A percentile compares a stretch with the other conserved stretches of the same genome.
These are phyloP conservation scores for Monochamus saltuarius DNA, from an alignment of 1,140 invertebrate species.

Conservation along the genomic window DNA sequence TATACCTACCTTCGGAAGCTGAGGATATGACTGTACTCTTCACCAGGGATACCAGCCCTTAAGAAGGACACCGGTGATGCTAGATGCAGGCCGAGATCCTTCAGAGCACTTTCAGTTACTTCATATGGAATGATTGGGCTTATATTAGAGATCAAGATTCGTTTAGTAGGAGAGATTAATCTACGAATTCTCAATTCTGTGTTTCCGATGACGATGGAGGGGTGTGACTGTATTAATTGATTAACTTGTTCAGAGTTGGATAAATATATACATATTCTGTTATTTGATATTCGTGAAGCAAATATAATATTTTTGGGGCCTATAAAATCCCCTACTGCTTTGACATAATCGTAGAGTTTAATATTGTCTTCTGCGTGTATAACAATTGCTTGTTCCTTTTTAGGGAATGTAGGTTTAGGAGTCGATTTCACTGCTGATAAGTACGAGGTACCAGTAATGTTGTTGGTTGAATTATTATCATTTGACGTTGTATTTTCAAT, in stretches of 20 bases:
- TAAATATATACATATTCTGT: not conserved
- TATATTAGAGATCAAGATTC: conserved; percentile 9
- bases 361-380: not conserved
- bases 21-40: conserved; percentile 6
- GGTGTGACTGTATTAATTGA: not conserved
- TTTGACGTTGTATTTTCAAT: no score
- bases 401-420: no score
- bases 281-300: not conserved
- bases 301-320: not conserved
- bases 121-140: conserved; percentile 13
- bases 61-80: conserved; percentile 2
- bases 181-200: not conserved
- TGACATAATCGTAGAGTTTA: not conserved
- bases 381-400: conserved; percentile 36
- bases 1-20: conserved; percentile 9
- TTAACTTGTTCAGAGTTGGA: not conserved
- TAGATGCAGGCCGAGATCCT: not conserved
- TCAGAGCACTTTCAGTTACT: conserved; percentile 27
- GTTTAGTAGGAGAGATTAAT: not conserved
- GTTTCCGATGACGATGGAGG: not conserved
- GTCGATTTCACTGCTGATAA: no score
- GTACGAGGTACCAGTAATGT: not conserved
- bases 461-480: no score
- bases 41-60: conserved; percentile 7
- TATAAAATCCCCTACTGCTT: conserved; percentile 1